Evolutionary conservation across 2,888 invertebrate genomes (phyloP), one percentile per base, ranked within the genome.

Genomic region (Stramonita haemastoma): DNA sequence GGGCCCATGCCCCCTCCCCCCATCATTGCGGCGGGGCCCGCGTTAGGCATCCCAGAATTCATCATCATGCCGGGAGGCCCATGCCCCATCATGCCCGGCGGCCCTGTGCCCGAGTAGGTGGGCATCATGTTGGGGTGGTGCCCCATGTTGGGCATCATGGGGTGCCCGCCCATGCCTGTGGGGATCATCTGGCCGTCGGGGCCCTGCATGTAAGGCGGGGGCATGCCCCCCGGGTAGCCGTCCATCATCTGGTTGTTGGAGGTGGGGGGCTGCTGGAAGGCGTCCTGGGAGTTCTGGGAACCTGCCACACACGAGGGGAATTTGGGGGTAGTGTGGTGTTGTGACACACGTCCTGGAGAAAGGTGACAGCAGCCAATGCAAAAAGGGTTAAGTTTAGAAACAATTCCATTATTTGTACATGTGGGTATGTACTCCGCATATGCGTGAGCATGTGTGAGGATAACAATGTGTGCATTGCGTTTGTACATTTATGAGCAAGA

Each of bases 271-370:
- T 94, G 93, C 73, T 93, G 93, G 92, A 95, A 94, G 91, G 94
- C 94, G 92, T 95, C 95, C 91, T 95, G 94, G 34, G 94, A 92
- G 73, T 93, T 92, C 90, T 94, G 94, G 89, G 95, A 95, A 60
- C 94, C 94, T 92, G 94, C 2, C 73, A 79, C 79, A 32, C 19
- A 79, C 34, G 0, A 60, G 22, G 22, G 1, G 22, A 60, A 22
- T 22, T 1, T 60, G 60, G 6, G n/a, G n/a, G n/a, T 8, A 19
- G 60, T 60, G 15, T 60, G 15, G 13, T 60, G 46, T 46, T 60
- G 46, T 46, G 46, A 46, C 4, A 46, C 46, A 2, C 8, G 46
- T 46, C 46, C 46, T 46, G 46, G 46, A 46, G 8, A 46, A 46
- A 46, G 46, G 46, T 8, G 46, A 46, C 8, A 46, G 46, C 8